Conservation (phyloP, 2,888 invertebrate genomes). For the Mythimna loreyi region DNA sequence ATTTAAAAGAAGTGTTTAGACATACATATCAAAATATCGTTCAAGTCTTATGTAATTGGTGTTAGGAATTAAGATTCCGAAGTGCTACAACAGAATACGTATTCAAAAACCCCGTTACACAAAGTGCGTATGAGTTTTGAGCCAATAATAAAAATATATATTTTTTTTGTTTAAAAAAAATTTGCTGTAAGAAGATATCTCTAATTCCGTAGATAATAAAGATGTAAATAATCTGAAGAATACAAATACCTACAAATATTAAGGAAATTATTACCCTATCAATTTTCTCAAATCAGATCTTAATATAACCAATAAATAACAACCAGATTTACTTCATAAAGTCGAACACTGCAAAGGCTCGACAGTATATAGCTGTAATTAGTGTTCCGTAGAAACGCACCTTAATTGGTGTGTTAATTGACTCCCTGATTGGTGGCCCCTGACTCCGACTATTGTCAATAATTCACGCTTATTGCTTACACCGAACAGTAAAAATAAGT, state of each 20-base stretch:
- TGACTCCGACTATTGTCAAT: conserved; percentile 29
- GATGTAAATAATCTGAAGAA: not conserved
- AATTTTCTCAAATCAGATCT: not conserved
- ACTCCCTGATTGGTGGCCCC: conserved; percentile 61
- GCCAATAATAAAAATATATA: not conserved
- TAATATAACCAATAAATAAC: not conserved
- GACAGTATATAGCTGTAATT: conserved; percentile 60
- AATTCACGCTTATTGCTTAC: conserved; percentile 27
- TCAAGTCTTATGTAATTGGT: not conserved
- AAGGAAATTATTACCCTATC: not conserved
- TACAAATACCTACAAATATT: not conserved
- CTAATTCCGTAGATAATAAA: not conserved
- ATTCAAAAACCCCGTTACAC: too few species aligned
- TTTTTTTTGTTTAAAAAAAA: not conserved
- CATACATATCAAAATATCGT: not conserved
- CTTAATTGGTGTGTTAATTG: conserved; percentile 72
- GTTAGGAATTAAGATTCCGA: not conserved
- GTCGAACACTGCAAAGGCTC: conserved; percentile 35
- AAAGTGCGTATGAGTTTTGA: too few species aligned
- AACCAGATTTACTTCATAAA: conserved; percentile 27
- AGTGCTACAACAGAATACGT: not conserved
- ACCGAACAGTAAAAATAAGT: conserved; percentile 13
- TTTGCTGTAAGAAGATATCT: not conserved
- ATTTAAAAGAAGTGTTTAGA: not conserved
- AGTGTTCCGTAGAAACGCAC: conserved; percentile 60